Evolutionary conservation across 35 echinoderm and acorn worm species (phyloP).

Genomic region (Heliocidaris tuberculata): DNA sequence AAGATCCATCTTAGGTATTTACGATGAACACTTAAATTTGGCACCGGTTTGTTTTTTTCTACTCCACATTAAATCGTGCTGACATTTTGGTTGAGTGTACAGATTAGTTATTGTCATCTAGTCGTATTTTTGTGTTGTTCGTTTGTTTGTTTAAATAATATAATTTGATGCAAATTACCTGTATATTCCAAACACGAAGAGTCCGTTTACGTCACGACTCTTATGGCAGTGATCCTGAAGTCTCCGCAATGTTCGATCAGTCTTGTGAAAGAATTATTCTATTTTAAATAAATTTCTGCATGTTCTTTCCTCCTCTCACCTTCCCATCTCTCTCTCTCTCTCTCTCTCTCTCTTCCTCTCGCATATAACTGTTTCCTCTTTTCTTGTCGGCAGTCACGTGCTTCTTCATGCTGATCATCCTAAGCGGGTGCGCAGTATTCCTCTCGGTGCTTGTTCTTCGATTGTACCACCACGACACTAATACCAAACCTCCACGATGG

Average conservation of each 20-base stretch:
- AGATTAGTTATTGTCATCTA: neutral
- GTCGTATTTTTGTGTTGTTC: too few species aligned
- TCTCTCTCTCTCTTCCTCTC: neutral
- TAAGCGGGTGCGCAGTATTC: slow-evolving; percentile 1
- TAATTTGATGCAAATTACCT: too few species aligned
- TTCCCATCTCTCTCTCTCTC: too few species aligned
- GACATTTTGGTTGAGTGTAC: neutral
- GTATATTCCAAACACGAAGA: too few species aligned
- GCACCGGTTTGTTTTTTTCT: neutral
- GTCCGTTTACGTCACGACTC: too few species aligned
- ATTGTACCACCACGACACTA: neutral
- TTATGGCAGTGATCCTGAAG: too few species aligned
- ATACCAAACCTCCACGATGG: neutral
- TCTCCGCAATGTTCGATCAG: too few species aligned
- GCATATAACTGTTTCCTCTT: too few species aligned
- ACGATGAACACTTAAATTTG: neutral
- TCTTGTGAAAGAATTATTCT: too few species aligned
- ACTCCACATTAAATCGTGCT: neutral
- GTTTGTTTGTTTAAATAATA: too few species aligned
- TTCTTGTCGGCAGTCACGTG: neutral
- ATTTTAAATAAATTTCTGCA: too few species aligned
- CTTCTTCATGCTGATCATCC: slow-evolving; percentile 19
- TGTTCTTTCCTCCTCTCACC: too few species aligned
- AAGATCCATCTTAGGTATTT: slow-evolving; percentile 56
- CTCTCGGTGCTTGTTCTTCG: neutral